Conservation (phyloP, 2,113 vertebrate species). For the Ahaetulla prasina region DNA sequence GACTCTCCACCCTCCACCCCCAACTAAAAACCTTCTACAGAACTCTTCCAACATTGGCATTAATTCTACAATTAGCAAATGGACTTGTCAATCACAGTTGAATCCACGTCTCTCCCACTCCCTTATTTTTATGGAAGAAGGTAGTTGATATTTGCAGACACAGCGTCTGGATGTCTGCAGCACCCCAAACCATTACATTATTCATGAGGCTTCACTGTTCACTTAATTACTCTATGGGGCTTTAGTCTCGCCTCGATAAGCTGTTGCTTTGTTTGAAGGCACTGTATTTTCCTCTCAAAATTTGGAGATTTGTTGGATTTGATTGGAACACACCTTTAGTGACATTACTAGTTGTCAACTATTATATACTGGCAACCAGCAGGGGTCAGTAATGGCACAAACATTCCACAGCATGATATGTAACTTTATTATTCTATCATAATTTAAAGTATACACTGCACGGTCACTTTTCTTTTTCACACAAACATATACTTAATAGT, state of each 20-base stretch:
- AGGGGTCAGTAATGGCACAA: constrained; percentile 81
- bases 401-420: constrained; percentile 74
- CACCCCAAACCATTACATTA: background rate
- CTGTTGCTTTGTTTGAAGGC: background rate
- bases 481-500: constrained; percentile 72
- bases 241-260: background rate
- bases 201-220: background rate
- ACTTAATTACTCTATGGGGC: background rate
- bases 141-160: background rate
- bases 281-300: background rate
- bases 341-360: background rate
- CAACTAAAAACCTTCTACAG: background rate
- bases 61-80: background rate
- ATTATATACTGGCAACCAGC: constrained; percentile 57
- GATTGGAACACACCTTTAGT: background rate
- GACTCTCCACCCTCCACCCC: background rate
- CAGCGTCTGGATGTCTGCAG: background rate
- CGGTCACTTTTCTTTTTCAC: constrained; percentile 73
- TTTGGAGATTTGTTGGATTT: background rate
- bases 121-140: background rate
- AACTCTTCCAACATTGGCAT: background rate
- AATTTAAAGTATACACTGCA: constrained; percentile 89
- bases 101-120: background rate
- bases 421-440: constrained; percentile 85
- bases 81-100: background rate